These are phyloP conservation scores for Disparrhopalites patrizii DNA, from an alignment of 2,888 invertebrate species.

Conservation along the genomic window DNA sequence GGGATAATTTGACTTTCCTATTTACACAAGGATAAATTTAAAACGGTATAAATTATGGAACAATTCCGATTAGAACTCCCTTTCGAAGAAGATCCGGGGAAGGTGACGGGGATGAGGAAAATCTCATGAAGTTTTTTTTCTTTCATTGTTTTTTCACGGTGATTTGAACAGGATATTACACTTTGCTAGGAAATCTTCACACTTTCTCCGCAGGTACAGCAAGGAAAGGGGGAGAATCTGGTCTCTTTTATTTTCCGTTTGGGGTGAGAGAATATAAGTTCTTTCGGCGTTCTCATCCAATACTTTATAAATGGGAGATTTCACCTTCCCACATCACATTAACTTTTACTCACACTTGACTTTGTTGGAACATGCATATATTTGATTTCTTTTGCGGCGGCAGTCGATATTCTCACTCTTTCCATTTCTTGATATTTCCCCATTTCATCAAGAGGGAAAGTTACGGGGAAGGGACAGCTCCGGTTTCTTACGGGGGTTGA, in stretches of 20 bases:
- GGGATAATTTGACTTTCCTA: too few relatives aligned
- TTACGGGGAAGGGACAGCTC: neutral
- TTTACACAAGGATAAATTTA: too few relatives aligned
- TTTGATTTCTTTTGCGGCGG: too few relatives aligned
- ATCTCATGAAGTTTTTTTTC: slow-evolving; percentile 11
- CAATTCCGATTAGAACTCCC: too few relatives aligned
- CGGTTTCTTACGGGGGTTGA: slow-evolving; percentile 22
- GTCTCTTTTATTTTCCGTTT: too few relatives aligned
- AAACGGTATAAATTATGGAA: too few relatives aligned
- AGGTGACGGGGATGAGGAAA: neutral
- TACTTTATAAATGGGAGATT: neutral
- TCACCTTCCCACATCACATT: neutral
- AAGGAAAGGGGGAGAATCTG: too few relatives aligned
- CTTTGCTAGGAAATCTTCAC: neutral
- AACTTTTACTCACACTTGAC: neutral
- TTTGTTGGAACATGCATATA: neutral
- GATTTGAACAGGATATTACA: slow-evolving; percentile 14
- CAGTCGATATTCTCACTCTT: neutral
- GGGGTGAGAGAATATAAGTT: too few relatives aligned
- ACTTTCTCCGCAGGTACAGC: neutral
- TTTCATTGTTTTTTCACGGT: slow-evolving; percentile 23
- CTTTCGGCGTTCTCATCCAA: too few relatives aligned
- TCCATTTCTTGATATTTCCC: neutral
- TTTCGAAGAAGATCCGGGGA: too few relatives aligned
- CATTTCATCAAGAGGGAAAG: neutral